phyloP scores from a whole-genome alignment of 1,140 invertebrate genomes.

The Rhopalosiphum maidis region DNA sequence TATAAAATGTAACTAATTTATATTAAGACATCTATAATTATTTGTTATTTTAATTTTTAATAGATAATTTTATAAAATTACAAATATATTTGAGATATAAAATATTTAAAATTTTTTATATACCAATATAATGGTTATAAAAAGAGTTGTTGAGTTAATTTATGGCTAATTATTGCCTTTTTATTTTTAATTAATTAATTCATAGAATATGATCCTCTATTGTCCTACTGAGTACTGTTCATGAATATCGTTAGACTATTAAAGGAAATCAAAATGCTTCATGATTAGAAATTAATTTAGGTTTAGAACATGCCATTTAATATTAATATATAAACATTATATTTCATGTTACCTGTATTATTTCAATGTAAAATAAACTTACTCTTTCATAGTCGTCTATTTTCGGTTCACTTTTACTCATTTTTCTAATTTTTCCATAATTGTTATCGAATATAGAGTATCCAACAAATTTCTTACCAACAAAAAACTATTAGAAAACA shows the following conservation, averaged over 20 bases:
- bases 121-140: neutral
- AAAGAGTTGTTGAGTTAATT: neutral
- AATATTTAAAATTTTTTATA: neutral
- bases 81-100: neutral
- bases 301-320: neutral
- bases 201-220: neutral
- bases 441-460: slow-evolving; percentile 28
- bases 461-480: slow-evolving; percentile 51
- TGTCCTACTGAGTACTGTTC: neutral
- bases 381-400: neutral
- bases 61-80: neutral
- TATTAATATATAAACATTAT: neutral
- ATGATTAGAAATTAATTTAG: neutral
- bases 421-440: slow-evolving; percentile 39
- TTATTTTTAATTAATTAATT: neutral
- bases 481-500: slow-evolving; percentile 5
- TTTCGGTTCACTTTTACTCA: neutral
- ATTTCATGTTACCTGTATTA: neutral
- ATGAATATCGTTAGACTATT: neutral
- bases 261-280: neutral
- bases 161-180: neutral
- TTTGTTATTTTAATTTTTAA: too few species aligned
- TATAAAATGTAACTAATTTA: neutral
- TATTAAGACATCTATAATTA: neutral
- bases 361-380: neutral